Base-by-base conservation (phyloP, 2,888 invertebrate species). In the Tenthredo livida region DNA sequence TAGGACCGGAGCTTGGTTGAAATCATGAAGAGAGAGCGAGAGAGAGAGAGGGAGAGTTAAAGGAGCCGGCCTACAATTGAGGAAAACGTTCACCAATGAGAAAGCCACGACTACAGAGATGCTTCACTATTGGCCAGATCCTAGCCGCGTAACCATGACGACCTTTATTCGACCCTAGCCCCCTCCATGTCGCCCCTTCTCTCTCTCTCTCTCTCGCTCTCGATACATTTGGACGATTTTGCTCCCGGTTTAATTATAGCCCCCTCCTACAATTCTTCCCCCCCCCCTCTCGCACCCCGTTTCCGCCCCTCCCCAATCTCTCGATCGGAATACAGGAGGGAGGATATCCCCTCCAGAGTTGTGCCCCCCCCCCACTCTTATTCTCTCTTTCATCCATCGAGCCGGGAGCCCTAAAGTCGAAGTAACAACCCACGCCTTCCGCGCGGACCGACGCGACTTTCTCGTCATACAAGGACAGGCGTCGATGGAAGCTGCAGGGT, bases 121-220 rank as follows among this genome's bases (percentile, higher is more conserved):
- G 6, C 91, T 92, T 91, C 93, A 92, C 92, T 94, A 94, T 92
- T 94, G 93, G 92, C 94, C 94, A 92, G 94, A 94, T 93, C 94
- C 94, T 90, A 94, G 93, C 89, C 94, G 94, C 89, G 95, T 93
- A 89, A 93, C 94, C 94, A 94, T 94, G 90, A 91, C 89, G 91
- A 93, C 92, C 90, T 91, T 92, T 92, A 91, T 92, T 91, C 90
- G 89, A 87, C 90, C 90, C 89, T 89, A 90, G 0, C 17, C 33
- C 33, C 58, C 37, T n/a, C 25, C 3, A 12, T 40, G n/a, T n/a
- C n/a, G n/a, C 17, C 25, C 40, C 37, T 37, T 29, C n/a, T 29
- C 37, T 15, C 37, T 15, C n/a, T n/a, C n/a, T n/a, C n/a, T 29
- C n/a, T 29, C 37, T 15, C 37, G 5, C n/a, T n/a, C n/a, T n/a